Base-by-base conservation (phyloP, 2,797 vertebrate genomes). In the Micromesistius poutassou region DNA sequence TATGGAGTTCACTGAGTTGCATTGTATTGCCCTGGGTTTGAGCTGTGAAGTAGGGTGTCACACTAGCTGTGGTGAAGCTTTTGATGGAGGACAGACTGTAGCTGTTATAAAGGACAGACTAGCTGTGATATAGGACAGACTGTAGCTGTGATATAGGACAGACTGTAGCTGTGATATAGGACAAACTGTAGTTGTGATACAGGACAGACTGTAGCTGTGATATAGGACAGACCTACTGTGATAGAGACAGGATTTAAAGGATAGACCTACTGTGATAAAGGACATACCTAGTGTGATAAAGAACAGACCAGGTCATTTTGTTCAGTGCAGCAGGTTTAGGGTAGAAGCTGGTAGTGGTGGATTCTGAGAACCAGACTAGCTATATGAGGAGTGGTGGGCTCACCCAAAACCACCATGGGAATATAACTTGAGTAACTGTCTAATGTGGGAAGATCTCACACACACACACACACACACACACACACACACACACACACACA, bases 391-490 rank as follows among this genome's bases (percentile, higher is more conserved):
- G 68, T 30, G 68, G 68, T 30, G 30, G 68, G 28, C 28, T 30
- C 68, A 71, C 5, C 30, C 68, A 71, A 70, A 71, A 71, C 68
- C 30, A 71, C 68, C 30, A 16, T 71, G 68, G 68, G 68, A 71
- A 71, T 71, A 16, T 0, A 31, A 71, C 28, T 30, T 30, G n/a
- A 62, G 30, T 31, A 30, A 31, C 68, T 71, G 28, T 71, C 30
- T 6, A 12, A 30, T 9, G 28, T 68, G 2, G 71, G 33, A 30
- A 6, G 25, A 40, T 0, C 42, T 70, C 74, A 66, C 74, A 76
- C 62, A 62, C 74, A 75, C 74, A 62, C 74, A 75, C 74, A 30
- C 74, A 68, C 74, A 36, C 74, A 68, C 55, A 68, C 74, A 68
- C 74, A 36, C 50, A 66, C 55, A 66, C 55, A 66, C 55, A 66